A percentile compares a stretch with the other conserved stretches of the same genome.
Conservation (phyloP, 2,113 vertebrate species). For the Scomber scombrus region DNA sequence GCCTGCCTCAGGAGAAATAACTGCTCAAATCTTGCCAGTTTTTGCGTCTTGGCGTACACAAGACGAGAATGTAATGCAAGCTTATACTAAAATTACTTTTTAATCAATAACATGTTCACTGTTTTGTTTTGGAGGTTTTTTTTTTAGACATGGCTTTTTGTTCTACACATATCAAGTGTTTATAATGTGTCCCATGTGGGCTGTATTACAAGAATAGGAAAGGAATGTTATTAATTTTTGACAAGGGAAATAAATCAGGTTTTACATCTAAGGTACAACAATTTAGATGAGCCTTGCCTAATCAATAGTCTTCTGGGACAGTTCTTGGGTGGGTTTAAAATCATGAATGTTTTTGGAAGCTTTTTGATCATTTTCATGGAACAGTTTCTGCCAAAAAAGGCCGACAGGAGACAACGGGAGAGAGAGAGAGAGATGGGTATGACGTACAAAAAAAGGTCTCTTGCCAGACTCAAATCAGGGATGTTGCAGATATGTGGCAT, state of each 20-base stretch:
- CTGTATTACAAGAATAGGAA: conserved; percentile 22
- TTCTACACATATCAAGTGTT: conserved; percentile 27
- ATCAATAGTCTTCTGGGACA: not conserved
- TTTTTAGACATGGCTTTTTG: conserved; percentile 5
- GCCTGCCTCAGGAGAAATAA: not conserved
- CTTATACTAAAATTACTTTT: conserved; percentile 2
- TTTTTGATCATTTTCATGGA: no score
- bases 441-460: no score
- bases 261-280: conserved; percentile 1
- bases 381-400: no score
- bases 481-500: no score
- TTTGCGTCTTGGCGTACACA: not conserved
- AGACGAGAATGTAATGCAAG: not conserved
- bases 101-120: conserved; percentile 15
- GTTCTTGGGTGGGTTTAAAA: not conserved
- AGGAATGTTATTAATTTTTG: conserved; percentile 38
- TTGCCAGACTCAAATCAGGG: no score
- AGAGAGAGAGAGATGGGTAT: no score
- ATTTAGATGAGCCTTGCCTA: not conserved
- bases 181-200: conserved; percentile 41
- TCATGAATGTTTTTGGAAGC: no score
- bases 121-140: not conserved
- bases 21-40: not conserved
- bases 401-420: no score
- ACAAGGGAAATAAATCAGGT: conserved; percentile 23